Conservation (phyloP, 2,797 vertebrate species). For the Siniperca scherzeri region DNA sequence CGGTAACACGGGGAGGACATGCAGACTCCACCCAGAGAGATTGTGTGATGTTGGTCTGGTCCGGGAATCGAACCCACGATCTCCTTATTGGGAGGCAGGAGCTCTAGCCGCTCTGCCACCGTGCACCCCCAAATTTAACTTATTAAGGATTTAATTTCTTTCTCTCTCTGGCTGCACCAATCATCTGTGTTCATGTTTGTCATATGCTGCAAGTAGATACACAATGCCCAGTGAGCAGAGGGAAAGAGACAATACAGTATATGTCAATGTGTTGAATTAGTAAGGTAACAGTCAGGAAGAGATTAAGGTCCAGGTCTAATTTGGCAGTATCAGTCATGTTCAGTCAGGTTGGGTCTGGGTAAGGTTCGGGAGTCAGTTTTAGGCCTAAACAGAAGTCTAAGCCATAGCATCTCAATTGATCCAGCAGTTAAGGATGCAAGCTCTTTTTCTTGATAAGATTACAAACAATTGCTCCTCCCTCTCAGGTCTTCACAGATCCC, state of each 20-base stretch:
- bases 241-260: background rate
- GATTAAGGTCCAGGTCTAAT: background rate
- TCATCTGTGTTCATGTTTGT: background rate
- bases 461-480: background rate
- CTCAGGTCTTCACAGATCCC: background rate
- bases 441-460: background rate
- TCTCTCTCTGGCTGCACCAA: background rate
- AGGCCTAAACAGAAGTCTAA: background rate
- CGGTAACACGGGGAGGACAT: too few species aligned
- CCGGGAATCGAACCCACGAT: too few species aligned
- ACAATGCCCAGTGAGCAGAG: background rate
- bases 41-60: too few species aligned
- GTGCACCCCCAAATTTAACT: background rate
- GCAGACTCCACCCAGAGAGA: too few species aligned
- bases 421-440: background rate
- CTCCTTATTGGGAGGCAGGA: too few species aligned
- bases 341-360: background rate
- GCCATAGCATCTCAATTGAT: background rate
- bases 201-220: background rate
- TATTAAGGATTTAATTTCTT: background rate
- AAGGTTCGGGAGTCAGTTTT: background rate
- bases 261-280: background rate
- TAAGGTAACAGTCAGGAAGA: background rate
- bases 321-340: background rate
- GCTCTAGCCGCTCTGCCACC: too few species aligned